These are phyloP conservation scores for Synergus umbraculus DNA, from an alignment of 2,888 invertebrate genomes.

Conservation along the genomic window DNA sequence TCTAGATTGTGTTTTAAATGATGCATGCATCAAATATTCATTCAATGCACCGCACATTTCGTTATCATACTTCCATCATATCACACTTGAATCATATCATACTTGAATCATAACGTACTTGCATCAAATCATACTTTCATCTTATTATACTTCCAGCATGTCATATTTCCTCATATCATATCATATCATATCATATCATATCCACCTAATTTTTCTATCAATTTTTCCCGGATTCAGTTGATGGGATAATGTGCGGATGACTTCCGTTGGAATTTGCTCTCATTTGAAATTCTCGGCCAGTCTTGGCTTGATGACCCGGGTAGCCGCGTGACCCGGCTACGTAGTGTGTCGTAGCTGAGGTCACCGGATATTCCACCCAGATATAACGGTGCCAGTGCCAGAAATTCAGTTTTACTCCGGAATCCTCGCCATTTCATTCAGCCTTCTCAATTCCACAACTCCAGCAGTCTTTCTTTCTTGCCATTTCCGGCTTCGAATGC, in stretches of 20 bases:
- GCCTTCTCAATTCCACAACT: constrained; percentile 3
- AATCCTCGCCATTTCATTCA: constrained; percentile 1
- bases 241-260: not conserved
- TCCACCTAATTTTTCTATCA: too few relatives aligned
- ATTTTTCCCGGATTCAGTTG: too few relatives aligned
- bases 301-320: constrained; percentile 67
- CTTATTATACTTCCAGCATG: too few relatives aligned
- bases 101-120: too few relatives aligned
- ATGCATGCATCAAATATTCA: too few relatives aligned
- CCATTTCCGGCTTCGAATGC: constrained; percentile 11
- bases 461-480: not conserved
- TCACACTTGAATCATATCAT: too few relatives aligned
- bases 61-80: too few relatives aligned
- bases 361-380: constrained; percentile 62
- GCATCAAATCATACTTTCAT: too few relatives aligned
- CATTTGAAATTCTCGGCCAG: constrained; percentile 57
- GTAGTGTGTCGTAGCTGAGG: constrained; percentile 61
- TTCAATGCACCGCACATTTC: too few relatives aligned
- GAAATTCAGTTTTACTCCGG: constrained; percentile 3
- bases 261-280: not conserved
- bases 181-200: too few relatives aligned
- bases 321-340: constrained; percentile 69
- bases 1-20: too few relatives aligned
- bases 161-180: too few relatives aligned
- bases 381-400: constrained; percentile 21